phyloP scores from a whole-genome alignment of 2,888 invertebrate genomes.

The Volucella inanis region DNA sequence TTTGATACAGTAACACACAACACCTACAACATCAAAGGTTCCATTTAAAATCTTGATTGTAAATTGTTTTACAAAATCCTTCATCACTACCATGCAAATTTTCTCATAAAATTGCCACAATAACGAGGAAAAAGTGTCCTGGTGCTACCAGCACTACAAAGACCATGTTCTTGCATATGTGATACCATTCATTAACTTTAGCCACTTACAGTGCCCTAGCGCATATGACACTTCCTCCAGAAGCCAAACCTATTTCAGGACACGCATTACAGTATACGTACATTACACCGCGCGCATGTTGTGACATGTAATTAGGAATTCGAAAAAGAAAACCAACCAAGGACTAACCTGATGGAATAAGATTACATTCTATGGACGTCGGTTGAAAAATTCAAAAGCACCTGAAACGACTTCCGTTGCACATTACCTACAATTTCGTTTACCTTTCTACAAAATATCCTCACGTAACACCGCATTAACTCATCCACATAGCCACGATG shows the following conservation, averaged over 20 bases:
- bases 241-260: neutral
- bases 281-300: conserved; percentile 12
- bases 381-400: neutral
- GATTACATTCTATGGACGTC: neutral
- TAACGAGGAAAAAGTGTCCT: conserved; percentile 10
- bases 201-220: neutral
- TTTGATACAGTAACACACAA: too few species aligned
- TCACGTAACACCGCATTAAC: conserved; percentile 3
- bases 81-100: neutral
- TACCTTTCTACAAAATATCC: neutral
- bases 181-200: neutral
- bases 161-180: conserved; percentile 26
- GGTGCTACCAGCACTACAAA: neutral
- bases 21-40: too few species aligned
- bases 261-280: neutral
- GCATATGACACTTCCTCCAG: conserved; percentile 5
- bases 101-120: conserved; percentile 10
- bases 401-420: neutral
- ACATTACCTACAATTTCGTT: neutral
- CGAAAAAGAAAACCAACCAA: neutral
- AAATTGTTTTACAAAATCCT: too few species aligned
- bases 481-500: conserved; percentile 23
- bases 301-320: conserved; percentile 36
- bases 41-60: too few species aligned
- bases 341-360: neutral